Conservation (phyloP, 1,140 invertebrate genomes). For the Anoplophora glabripennis region DNA sequence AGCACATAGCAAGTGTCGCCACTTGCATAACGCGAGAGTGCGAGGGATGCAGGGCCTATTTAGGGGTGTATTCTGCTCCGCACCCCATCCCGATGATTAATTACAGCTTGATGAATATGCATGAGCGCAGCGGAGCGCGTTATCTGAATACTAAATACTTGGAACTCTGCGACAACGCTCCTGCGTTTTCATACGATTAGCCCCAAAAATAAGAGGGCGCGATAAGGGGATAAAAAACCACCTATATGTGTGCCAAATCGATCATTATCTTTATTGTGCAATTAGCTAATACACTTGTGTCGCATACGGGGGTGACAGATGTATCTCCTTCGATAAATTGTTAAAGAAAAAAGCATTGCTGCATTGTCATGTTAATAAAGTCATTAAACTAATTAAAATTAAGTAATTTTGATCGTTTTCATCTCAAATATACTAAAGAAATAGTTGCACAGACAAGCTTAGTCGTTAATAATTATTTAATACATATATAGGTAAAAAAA, state of each 20-base stretch:
- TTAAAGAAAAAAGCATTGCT: no score
- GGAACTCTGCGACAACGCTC: constrained; percentile 7
- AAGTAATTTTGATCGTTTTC: no score
- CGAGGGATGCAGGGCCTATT: constrained; percentile 2
- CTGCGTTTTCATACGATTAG: constrained; percentile 21
- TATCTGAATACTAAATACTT: constrained; percentile 43
- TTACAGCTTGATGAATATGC: constrained; percentile 44
- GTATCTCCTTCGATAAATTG: no score
- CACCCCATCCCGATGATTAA: constrained; percentile 37
- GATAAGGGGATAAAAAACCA: constrained; percentile 6
- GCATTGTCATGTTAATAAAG: no score
- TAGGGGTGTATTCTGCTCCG: constrained; percentile 14
- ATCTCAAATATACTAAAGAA: no score
- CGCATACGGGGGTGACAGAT: constrained; percentile 1
- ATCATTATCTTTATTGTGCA: constrained; percentile 14
- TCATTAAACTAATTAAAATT: no score
- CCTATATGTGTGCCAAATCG: not conserved
- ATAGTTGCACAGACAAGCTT: no score
- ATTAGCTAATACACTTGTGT: constrained; percentile 12
- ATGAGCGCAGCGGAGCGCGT: constrained; percentile 37
- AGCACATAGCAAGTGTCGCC: no score
- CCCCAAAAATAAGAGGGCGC: constrained; percentile 8
- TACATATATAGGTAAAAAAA: no score
- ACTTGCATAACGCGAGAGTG: no score
- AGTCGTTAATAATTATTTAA: no score